Evolutionary conservation across 2,888 invertebrate species (phyloP).

Genomic region (Morpho deidamia): DNA sequence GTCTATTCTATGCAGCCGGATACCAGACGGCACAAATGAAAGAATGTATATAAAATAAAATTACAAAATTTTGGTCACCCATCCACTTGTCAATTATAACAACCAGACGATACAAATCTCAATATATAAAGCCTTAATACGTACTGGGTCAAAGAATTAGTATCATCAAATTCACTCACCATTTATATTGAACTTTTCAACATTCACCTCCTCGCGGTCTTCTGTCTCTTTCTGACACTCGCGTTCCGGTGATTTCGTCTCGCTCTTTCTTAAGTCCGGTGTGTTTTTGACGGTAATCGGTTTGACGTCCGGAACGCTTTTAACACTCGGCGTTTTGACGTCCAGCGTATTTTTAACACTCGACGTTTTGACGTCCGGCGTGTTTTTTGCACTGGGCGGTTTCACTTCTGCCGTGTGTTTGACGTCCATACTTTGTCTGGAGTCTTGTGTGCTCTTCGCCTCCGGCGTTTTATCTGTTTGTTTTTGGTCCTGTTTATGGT

Average conservation of each 20-base stretch:
- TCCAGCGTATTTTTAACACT: conserved; percentile 22
- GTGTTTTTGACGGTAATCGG: conserved; percentile 20
- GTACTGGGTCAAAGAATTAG: not conserved
- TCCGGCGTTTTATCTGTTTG: not conserved
- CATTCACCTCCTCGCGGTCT: conserved; percentile 26
- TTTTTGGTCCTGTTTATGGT: conserved; percentile 1
- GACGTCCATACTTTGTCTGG: not conserved
- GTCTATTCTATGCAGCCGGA: too few species aligned
- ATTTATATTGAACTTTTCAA: conserved; percentile 51
- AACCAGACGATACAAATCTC: too few species aligned
- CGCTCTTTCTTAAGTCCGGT: conserved; percentile 12
- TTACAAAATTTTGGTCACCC: too few species aligned
- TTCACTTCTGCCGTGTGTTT: not conserved
- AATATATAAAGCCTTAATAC: too few species aligned
- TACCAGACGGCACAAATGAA: too few species aligned
- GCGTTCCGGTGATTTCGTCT: conserved; percentile 25
- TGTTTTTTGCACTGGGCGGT: not conserved
- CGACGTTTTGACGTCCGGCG: not conserved
- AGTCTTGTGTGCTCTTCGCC: not conserved
- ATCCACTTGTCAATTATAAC: too few species aligned
- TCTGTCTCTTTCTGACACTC: conserved; percentile 24
- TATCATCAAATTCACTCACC: conserved; percentile 34
- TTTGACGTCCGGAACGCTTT: conserved; percentile 20
- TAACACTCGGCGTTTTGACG: conserved; percentile 5
- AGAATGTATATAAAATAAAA: too few species aligned